Percentiles rank a stretch among this genome's conserved stretches.
Conservation (phyloP, 2,797 vertebrate species). For the Urocyon cinereoargenteus region DNA sequence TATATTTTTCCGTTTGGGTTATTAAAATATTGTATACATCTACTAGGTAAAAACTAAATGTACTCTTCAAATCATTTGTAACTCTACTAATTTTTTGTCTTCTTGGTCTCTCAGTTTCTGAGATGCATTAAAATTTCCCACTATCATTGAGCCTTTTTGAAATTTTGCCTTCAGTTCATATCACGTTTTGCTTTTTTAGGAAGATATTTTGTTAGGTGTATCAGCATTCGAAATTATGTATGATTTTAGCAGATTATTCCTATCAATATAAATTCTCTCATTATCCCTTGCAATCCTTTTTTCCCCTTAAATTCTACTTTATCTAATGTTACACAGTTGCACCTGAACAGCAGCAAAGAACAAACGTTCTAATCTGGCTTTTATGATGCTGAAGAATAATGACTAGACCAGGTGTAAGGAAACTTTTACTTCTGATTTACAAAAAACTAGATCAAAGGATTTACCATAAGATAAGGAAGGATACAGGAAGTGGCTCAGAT, state of each 20-base stretch:
- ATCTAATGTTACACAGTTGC: neutral
- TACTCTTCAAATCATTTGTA: neutral
- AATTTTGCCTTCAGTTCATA: neutral
- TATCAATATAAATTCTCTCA: neutral
- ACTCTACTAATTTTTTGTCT: neutral
- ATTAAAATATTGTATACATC: neutral
- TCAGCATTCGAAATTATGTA: neutral
- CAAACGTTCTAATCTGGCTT: neutral
- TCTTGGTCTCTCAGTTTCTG: neutral
- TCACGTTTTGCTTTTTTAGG: neutral
- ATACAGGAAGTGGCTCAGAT: neutral
- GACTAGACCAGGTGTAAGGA: neutral
- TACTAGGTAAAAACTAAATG: neutral
- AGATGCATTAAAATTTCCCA: neutral
- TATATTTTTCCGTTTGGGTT: neutral
- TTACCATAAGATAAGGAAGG: neutral
- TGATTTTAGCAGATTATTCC: neutral
- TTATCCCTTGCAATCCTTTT: neutral
- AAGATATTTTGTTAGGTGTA: neutral
- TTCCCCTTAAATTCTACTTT: neutral
- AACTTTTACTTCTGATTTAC: neutral
- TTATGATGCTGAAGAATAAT: neutral
- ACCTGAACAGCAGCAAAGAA: neutral
- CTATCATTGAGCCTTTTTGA: neutral
- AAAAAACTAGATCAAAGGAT: neutral